These are phyloP conservation scores for Drosophila insularis DNA, from an alignment of 1,140 invertebrate genomes.

Conservation along the genomic window DNA sequence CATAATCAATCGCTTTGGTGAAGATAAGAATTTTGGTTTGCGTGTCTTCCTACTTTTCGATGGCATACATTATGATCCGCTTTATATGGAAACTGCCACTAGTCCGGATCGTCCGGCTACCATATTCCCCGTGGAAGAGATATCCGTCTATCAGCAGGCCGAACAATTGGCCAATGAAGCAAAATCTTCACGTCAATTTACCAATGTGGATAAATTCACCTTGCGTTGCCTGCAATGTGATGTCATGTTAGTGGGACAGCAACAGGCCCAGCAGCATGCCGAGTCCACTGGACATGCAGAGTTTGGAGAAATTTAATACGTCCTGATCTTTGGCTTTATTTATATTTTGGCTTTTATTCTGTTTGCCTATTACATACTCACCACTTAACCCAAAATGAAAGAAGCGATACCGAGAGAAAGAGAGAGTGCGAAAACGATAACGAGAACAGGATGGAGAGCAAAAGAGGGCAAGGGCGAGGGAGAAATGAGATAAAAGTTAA, in stretches of 20 bases:
- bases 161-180: conserved; percentile 93
- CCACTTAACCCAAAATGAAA: conserved; percentile 44
- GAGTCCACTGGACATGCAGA: conserved; percentile 91
- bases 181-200: conserved; percentile 92
- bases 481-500: background rate
- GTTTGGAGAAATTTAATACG: conserved; percentile 92
- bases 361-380: conserved; percentile 80
- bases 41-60: conserved; percentile 96
- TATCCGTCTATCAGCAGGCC: conserved; percentile 89
- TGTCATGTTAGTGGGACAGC: conserved; percentile 88
- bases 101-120: conserved; percentile 87
- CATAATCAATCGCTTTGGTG: conserved; percentile 96
- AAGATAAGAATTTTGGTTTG: conserved; percentile 93
- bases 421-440: background rate
- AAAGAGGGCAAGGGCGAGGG: background rate
- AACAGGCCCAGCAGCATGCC: conserved; percentile 92
- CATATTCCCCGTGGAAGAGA: conserved; percentile 90
- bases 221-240: conserved; percentile 92
- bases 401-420: background rate
- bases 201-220: conserved; percentile 93
- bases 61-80: conserved; percentile 97
- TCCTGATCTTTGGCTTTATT: conserved; percentile 70
- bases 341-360: conserved; percentile 79
- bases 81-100: conserved; percentile 91
- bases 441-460: background rate